These are phyloP conservation scores for Lophius piscatorius DNA, from an alignment of 2,113 vertebrate genomes.

Conservation along the genomic window DNA sequence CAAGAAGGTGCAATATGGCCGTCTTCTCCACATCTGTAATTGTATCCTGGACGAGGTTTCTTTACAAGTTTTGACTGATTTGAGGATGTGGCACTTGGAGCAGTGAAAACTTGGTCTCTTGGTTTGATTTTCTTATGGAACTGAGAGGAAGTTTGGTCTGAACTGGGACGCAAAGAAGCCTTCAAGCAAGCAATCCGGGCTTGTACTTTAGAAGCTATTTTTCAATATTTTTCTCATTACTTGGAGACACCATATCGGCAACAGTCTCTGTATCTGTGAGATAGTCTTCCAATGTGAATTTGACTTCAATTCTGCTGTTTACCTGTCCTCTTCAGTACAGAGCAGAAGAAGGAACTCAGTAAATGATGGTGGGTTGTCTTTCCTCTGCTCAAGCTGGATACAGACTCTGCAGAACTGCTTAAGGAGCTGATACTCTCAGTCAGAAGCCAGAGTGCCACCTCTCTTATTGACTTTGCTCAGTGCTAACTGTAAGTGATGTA, in stretches of 20 bases:
- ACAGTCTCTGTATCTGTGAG: background rate
- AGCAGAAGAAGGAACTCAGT: background rate
- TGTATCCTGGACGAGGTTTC: constrained; percentile 2
- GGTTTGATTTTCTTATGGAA: background rate
- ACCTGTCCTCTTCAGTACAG: background rate
- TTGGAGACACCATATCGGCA: background rate
- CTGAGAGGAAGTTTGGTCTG: background rate
- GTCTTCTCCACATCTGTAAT: constrained; percentile 8
- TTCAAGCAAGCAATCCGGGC: background rate
- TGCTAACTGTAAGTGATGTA: background rate
- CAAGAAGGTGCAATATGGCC: constrained; percentile 6
- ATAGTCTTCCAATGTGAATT: background rate
- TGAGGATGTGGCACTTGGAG: accelerated
- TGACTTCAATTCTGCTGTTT: background rate
- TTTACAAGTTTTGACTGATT: background rate
- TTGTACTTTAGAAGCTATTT: background rate
- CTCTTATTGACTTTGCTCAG: background rate
- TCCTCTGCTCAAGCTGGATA: background rate
- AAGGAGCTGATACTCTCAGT: background rate
- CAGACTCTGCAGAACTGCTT: constrained; percentile 7
- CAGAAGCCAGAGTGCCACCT: background rate
- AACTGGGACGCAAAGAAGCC: background rate
- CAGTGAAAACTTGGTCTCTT: background rate
- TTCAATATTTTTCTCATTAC: background rate
- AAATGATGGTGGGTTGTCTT: background rate